Evolutionary conservation across 92 coral and sea anemone genomes (phyloP).

Genomic region (Epizoanthus scotinus): DNA sequence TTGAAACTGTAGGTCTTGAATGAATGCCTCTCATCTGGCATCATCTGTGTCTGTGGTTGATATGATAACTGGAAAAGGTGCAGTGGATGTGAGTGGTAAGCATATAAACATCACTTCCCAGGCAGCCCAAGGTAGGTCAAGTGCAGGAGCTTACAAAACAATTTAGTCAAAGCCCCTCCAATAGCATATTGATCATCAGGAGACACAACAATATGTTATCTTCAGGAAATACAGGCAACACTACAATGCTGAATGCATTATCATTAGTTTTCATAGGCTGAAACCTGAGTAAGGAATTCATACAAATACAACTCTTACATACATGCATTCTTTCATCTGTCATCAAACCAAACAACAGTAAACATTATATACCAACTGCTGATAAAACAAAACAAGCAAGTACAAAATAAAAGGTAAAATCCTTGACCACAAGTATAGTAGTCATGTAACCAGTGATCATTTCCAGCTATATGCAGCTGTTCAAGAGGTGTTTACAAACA

Average conservation of each 20-base stretch:
- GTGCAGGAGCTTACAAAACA: no score
- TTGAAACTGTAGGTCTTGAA: slow-evolving; percentile 66
- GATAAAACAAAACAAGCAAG: background rate
- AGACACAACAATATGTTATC: no score
- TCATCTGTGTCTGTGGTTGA: slow-evolving; percentile 2
- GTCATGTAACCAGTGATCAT: background rate
- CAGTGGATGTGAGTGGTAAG: background rate
- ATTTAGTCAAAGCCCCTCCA: no score
- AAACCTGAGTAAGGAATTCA: slow-evolving; percentile 3
- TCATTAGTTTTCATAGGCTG: background rate
- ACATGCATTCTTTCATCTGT: background rate
- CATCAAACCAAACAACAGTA: background rate
- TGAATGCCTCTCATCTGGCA: slow-evolving; percentile 48
- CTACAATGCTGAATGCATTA: no score
- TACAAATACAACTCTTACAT: background rate
- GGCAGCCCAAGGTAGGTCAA: no score
- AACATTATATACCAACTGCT: background rate
- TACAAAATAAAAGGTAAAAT: background rate
- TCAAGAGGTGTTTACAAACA: background rate
- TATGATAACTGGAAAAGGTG: background rate
- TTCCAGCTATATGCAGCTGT: background rate
- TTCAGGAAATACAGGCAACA: no score
- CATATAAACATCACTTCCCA: background rate
- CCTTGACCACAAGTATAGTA: background rate
- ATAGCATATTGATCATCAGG: no score